These are phyloP conservation scores for Meteorus sp. DNA, from an alignment of 1,140 invertebrate species.

Conservation along the genomic window DNA sequence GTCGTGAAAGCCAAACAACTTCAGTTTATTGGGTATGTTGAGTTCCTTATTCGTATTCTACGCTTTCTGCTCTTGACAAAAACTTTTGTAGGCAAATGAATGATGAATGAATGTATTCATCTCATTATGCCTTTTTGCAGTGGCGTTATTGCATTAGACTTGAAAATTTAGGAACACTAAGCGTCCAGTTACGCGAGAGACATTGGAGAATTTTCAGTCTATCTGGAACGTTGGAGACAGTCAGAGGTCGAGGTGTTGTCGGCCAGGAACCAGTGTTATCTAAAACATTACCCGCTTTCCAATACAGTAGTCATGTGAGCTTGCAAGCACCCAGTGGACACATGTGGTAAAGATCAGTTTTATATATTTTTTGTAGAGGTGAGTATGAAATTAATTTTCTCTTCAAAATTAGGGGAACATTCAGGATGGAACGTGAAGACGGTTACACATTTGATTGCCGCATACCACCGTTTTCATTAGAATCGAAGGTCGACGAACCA, in stretches of 20 bases:
- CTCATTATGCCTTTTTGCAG: conserved; percentile 58
- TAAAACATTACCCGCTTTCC: conserved; percentile 87
- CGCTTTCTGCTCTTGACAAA: not conserved
- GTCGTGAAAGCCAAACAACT: conserved; percentile 82
- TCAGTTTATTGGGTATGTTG: conserved; percentile 87
- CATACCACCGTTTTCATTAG: conserved; percentile 94
- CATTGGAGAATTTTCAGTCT: conserved; percentile 97
- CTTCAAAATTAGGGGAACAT: conserved; percentile 96
- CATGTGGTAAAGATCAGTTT: conserved; percentile 97
- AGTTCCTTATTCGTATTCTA: conserved; percentile 9
- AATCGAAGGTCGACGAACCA: conserved; percentile 83
- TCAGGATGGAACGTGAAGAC: conserved; percentile 94
- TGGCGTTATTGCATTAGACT: conserved; percentile 95
- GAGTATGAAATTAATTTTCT: too few species aligned
- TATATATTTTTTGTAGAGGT: too few species aligned
- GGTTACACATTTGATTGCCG: conserved; percentile 94
- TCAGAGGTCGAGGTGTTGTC: conserved; percentile 90
- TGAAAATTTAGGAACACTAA: conserved; percentile 88
- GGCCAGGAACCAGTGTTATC: conserved; percentile 94
- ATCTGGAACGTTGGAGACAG: conserved; percentile 92
- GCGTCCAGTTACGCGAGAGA: conserved; percentile 89
- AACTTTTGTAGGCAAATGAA: not conserved
- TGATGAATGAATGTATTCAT: conserved; percentile 2
- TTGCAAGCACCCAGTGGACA: conserved; percentile 96
- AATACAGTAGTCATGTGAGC: conserved; percentile 96